phyloP scores from a whole-genome alignment of 2,797 vertebrate genomes.

The Gambusia yucatana region DNA sequence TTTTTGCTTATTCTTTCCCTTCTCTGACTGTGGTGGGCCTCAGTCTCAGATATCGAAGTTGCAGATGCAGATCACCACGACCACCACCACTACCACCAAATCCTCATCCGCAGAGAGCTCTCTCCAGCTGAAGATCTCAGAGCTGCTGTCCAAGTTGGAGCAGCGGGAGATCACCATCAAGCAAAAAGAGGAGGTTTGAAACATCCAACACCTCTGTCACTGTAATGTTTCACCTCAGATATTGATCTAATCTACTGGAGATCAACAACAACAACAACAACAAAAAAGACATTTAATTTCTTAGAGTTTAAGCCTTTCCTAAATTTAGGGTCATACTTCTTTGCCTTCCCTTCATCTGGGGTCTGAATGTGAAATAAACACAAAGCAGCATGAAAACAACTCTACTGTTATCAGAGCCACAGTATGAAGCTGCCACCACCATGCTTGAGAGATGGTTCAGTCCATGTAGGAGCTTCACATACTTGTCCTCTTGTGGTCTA shows the following conservation, averaged over 20 bases:
- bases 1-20: background rate
- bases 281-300: background rate
- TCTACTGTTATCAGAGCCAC: background rate
- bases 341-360: background rate
- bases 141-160: constrained; percentile 86
- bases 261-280: background rate
- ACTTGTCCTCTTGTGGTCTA: too few species aligned
- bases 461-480: background rate
- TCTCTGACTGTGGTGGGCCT: background rate
- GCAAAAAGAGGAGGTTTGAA: constrained; percentile 87
- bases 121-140: constrained; percentile 86
- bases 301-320: background rate
- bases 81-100: constrained; percentile 68
- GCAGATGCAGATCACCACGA: constrained; percentile 83
- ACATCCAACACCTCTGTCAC: background rate
- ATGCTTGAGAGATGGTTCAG: background rate
- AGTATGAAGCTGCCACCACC: background rate
- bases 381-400: background rate
- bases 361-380: too few species aligned
- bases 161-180: constrained; percentile 87
- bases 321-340: background rate
- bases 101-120: constrained; percentile 79
- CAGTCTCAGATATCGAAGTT: constrained; percentile 84
- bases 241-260: background rate
- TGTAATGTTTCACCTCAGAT: background rate